phyloP scores from a whole-genome alignment of 2,797 vertebrate genomes.

The Peromyscus nudipes region DNA sequence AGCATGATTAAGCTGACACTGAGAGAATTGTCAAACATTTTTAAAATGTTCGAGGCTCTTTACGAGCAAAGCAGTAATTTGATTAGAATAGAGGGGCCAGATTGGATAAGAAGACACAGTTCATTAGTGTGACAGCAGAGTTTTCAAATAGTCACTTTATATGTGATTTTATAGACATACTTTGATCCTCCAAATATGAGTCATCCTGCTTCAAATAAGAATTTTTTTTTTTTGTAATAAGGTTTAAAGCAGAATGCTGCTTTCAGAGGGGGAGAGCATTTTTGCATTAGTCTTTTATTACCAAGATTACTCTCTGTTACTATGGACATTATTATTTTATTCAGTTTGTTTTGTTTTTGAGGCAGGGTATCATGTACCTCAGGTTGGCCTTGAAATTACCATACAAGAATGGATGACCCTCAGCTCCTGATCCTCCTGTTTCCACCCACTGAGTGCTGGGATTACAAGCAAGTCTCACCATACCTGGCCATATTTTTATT shows the following conservation, averaged over 20 bases:
- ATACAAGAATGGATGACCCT: neutral
- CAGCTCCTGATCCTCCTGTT: neutral
- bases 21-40: constrained; percentile 26
- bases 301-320: constrained; percentile 6
- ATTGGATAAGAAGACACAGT: constrained; percentile 34
- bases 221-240: constrained; percentile 47
- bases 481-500: neutral
- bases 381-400: neutral
- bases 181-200: constrained; percentile 42
- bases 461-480: neutral
- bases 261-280: neutral
- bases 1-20: neutral
- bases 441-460: neutral
- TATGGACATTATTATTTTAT: neutral
- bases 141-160: constrained; percentile 54
- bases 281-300: constrained; percentile 19
- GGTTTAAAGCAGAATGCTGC: neutral
- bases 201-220: constrained; percentile 57
- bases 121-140: constrained; percentile 41
- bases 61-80: constrained; percentile 39
- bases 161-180: neutral
- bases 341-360: neutral
- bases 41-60: constrained; percentile 25
- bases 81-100: constrained; percentile 29
- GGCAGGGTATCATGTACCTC: neutral